These are phyloP conservation scores for Sminthurinus aureus DNA, from an alignment of 2,888 invertebrate species.

Conservation along the genomic window DNA sequence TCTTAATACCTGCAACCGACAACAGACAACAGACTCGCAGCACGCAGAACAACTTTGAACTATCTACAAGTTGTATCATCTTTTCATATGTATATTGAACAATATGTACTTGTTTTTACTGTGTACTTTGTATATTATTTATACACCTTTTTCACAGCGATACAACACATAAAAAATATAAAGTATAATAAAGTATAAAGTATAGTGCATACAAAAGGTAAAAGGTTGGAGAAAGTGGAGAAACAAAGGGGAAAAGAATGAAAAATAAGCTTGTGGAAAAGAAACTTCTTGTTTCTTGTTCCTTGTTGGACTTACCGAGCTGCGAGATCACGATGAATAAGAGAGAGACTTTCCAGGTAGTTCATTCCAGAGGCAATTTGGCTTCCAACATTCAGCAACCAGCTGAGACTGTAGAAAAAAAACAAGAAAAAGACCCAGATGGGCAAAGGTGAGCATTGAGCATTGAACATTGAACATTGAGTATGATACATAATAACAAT, in stretches of 20 bases:
- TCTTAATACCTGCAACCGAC: too few species aligned
- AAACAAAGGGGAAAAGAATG: conserved; percentile 7
- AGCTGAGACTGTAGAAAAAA: conserved; percentile 50
- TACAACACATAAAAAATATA: background rate
- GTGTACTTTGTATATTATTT: too few species aligned
- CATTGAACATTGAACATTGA: too few species aligned
- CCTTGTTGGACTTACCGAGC: conserved; percentile 61
- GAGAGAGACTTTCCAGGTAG: conserved; percentile 59
- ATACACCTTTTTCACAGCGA: too few species aligned
- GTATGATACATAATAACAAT: background rate
- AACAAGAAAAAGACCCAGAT: background rate
- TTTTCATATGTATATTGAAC: too few species aligned
- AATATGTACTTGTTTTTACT: too few species aligned
- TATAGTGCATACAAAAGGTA: background rate
- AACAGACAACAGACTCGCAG: too few species aligned
- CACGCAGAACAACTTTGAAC: too few species aligned
- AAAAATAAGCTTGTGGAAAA: background rate
- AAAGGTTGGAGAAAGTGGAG: background rate
- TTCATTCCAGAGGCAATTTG: conserved; percentile 60
- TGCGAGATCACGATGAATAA: conserved; percentile 59
- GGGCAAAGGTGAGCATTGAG: background rate
- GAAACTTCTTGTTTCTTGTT: conserved; percentile 18
- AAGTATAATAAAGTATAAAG: background rate
- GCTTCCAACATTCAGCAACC: conserved; percentile 56
- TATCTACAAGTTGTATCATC: too few species aligned